Percentiles rank a stretch among this genome's conserved stretches.
Evolutionary conservation across 2,888 invertebrate genomes (phyloP).

Genomic region (Diogma glabrata): DNA sequence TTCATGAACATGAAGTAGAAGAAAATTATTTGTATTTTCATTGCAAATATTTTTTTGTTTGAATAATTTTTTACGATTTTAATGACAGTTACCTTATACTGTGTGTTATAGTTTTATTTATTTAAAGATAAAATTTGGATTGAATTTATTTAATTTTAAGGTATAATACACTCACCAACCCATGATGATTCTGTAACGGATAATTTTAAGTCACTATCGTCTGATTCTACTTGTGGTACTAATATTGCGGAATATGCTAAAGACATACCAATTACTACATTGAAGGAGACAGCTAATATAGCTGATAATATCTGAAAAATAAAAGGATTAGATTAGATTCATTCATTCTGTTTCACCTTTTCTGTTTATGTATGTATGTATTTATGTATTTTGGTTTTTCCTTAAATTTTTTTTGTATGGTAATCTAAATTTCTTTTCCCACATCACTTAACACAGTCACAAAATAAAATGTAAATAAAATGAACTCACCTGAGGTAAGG

Average conservation of each 20-base stretch:
- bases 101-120: too few species aligned
- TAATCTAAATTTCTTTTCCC: too few species aligned
- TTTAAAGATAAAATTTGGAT: too few species aligned
- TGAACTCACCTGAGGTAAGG: constrained; percentile 37
- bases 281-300: constrained; percentile 42
- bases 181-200: constrained; percentile 39
- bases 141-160: too few species aligned
- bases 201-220: constrained; percentile 18
- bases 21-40: too few species aligned
- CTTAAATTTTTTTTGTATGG: too few species aligned
- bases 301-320: constrained; percentile 39
- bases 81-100: too few species aligned
- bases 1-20: too few species aligned
- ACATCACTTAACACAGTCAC: too few species aligned
- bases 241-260: constrained; percentile 46
- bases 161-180: constrained; percentile 41
- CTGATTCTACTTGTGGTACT: constrained; percentile 35
- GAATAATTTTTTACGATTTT: too few species aligned
- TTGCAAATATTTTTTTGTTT: too few species aligned
- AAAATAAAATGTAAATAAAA: constrained; percentile 13
- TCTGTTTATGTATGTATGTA: neutral
- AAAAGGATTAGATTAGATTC: neutral
- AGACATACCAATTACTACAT: constrained; percentile 46
- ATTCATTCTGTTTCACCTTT: too few species aligned
- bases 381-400: neutral